Base-by-base conservation (phyloP, 2,888 invertebrate species). In the Phortica okadai region DNA sequence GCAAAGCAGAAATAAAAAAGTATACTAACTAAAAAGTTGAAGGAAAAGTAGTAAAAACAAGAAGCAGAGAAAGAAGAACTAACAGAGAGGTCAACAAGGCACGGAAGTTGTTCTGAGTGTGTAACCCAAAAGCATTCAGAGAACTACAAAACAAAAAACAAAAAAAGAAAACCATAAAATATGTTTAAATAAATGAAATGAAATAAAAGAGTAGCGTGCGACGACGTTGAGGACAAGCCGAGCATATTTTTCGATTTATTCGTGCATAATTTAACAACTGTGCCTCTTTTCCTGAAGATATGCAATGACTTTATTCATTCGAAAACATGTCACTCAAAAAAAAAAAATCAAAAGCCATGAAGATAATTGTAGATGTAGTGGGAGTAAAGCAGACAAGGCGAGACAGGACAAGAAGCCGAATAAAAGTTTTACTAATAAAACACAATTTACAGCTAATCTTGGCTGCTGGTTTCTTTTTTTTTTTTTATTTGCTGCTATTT, bases 361-460 rank as follows among this genome's bases (percentile, higher is more conserved):
- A 21, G 10, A 14, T 33, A 14, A 70, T 50, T 70, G 62, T 45
- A 62, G 16, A 62, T 21, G 62, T 16, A 59, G 59, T 11, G 25
- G 21, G 21, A 59, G 21, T 21, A 25, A 62, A 25, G n/a, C 50
- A 62, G 25, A 21, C 25, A 8, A 62, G 21, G 25, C 25, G 62
- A 16, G 33, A 33, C 33, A 5, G 3, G 33, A 33, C 33, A 33
- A 58, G n/a, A n/a, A n/a, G 21, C 59, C 16, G 21, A 59, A 14
- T 16, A 72, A 72, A 72, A 54, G 5, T 72, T 72, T 72, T 4
- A 14, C 25, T 44, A 72, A 72, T 54, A 72, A 84, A 86, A 84
- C 86, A 83, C 85, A 85, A 85, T 86, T 86, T 86, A 82, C 85
- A 87, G 87, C 87, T 86, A 86, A 86, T 87, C 85, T 87, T 86